A percentile compares a stretch with the other conserved stretches of the same genome.
Conservation (phyloP, 2,113 vertebrate species). For the Indicator indicator region DNA sequence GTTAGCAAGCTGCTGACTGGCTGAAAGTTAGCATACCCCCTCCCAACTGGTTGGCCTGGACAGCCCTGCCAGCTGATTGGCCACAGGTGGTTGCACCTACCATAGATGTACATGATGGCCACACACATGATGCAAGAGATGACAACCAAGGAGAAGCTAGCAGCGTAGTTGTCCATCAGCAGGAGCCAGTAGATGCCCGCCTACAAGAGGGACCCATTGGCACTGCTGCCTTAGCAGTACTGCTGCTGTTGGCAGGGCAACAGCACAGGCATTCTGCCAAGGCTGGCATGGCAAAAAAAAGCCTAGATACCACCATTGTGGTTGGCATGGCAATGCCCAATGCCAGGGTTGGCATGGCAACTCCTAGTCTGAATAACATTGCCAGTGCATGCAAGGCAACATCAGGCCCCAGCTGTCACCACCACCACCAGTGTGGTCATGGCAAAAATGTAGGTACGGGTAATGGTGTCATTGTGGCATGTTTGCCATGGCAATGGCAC, state of each 20-base stretch:
- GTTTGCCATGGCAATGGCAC: not conserved
- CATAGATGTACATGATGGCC: conserved; percentile 96
- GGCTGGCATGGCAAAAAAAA: not conserved
- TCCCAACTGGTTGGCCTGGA: not conserved
- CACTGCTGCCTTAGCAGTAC: fast-evolving
- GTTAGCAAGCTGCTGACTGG: not conserved
- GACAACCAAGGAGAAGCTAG: conserved; percentile 96
- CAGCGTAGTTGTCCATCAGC: conserved; percentile 97
- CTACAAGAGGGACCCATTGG: conserved; percentile 63
- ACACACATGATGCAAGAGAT: conserved; percentile 99
- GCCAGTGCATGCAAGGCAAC: not conserved
- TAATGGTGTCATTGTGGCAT: not conserved
- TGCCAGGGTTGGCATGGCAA: not conserved
- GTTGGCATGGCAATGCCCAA: not conserved
- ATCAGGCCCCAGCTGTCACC: not conserved
- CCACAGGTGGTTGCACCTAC: conserved; percentile 72
- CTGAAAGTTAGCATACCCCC: no score
- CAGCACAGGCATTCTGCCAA: fast-evolving
- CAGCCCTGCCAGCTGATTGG: fast-evolving
- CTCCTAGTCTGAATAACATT: not conserved
- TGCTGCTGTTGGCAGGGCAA: fast-evolving
- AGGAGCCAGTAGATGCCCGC: conserved; percentile 98
- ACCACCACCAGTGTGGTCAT: not conserved
- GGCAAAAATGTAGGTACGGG: not conserved
- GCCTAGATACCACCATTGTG: fast-evolving